A percentile compares a stretch with the other conserved stretches of the same genome.
phyloP scores from a whole-genome alignment of 2,113 vertebrate species.

The Phalacrocorax aristotelis region DNA sequence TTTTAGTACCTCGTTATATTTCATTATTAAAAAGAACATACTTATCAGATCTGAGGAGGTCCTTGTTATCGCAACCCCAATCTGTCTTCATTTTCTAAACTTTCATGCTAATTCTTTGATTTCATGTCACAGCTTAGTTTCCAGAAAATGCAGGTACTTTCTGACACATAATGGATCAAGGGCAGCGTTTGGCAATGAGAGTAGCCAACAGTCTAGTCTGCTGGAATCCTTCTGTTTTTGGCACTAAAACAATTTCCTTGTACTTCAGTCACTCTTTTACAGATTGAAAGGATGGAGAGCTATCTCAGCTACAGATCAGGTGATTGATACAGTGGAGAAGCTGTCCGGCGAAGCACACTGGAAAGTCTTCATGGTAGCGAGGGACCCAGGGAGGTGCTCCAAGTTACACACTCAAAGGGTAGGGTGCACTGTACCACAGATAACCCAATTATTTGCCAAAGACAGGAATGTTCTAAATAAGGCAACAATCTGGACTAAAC shows the following conservation, averaged over 20 bases:
- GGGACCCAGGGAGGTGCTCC: neutral
- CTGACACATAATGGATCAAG: neutral
- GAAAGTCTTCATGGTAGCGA: neutral
- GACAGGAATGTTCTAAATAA: neutral
- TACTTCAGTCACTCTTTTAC: neutral
- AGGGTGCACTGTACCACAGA: neutral
- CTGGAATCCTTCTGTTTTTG: neutral
- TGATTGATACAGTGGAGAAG: neutral
- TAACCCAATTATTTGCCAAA: neutral
- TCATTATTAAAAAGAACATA: slow-evolving; percentile 37
- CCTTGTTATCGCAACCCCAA: slow-evolving; percentile 34
- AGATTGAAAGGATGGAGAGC: neutral
- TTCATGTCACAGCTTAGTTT: neutral
- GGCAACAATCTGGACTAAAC: neutral
- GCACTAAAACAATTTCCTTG: neutral
- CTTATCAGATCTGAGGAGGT: slow-evolving; percentile 8
- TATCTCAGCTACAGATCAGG: neutral
- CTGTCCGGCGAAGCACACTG: neutral
- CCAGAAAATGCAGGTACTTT: neutral
- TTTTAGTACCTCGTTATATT: neutral
- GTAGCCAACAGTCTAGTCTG: neutral
- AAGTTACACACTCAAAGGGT: neutral
- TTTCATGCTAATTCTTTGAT: slow-evolving; percentile 13
- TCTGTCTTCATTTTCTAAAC: slow-evolving; percentile 17
- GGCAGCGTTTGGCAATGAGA: neutral